phyloP scores from a whole-genome alignment of 2,888 invertebrate genomes.

The Leptopilina drosophilae region DNA sequence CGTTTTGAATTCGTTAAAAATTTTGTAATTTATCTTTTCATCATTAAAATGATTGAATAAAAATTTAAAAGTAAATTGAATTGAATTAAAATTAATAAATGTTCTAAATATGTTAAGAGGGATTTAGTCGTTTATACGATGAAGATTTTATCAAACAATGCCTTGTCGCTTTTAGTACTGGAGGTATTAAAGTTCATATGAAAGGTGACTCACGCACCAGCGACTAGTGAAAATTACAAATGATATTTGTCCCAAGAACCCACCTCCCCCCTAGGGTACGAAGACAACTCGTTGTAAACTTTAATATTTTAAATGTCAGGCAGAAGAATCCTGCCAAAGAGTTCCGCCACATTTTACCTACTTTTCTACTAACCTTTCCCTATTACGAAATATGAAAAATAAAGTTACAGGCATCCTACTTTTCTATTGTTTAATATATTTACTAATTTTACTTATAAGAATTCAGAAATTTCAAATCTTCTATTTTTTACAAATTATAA shows the following conservation, averaged over 20 bases:
- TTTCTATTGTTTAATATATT: neutral
- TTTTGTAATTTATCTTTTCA: no score
- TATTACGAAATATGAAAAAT: constrained; percentile 38
- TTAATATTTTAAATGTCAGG: constrained; percentile 46
- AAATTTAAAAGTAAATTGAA: no score
- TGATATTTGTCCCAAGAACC: constrained; percentile 18
- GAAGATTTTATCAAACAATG: no score
- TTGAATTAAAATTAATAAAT: no score
- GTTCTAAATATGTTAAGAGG: no score
- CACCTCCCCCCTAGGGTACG: neutral
- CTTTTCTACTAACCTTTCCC: constrained; percentile 38
- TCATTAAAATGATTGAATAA: no score
- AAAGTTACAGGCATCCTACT: neutral
- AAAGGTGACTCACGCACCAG: constrained; percentile 33
- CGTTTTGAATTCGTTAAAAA: no score
- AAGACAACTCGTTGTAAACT: neutral
- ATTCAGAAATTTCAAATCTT: no score
- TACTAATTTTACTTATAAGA: no score
- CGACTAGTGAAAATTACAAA: constrained; percentile 22
- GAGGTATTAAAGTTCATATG: constrained; percentile 26
- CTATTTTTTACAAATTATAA: no score
- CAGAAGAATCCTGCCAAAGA: neutral
- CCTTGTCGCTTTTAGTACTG: neutral
- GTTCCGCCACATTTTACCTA: constrained; percentile 24
- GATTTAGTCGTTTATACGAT: no score